phyloP scores from a whole-genome alignment of 2,888 invertebrate species.

The Emesis russula region DNA sequence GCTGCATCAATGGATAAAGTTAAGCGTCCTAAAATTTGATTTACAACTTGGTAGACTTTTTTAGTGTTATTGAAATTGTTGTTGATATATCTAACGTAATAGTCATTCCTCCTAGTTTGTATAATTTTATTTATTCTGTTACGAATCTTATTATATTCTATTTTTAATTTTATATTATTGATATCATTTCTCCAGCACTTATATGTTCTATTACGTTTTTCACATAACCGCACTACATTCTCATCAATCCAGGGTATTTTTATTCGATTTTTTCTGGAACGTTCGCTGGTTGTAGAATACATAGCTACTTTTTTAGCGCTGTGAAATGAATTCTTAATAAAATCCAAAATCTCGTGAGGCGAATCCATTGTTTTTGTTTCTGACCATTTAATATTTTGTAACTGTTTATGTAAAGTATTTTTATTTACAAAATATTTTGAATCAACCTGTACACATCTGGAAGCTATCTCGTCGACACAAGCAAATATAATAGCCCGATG shows the following conservation, averaged over 20 bases:
- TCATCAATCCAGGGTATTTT: no score
- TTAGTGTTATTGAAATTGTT: neutral
- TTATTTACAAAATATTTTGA: no score
- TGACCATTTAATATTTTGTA: no score
- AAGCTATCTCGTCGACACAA: neutral
- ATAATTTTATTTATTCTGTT: neutral
- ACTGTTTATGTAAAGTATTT: no score
- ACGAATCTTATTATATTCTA: neutral
- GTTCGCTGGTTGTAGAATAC: no score
- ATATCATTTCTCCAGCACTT: neutral
- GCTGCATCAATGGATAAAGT: neutral
- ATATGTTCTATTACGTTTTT: neutral
- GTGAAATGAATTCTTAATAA: no score
- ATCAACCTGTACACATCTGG: no score
- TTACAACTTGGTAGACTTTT: neutral
- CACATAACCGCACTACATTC: neutral
- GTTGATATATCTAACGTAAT: neutral
- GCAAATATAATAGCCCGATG: slow-evolving; percentile 44
- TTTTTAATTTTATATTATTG: neutral
- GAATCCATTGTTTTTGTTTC: no score
- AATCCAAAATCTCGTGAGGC: no score
- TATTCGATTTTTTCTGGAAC: no score
- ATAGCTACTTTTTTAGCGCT: no score
- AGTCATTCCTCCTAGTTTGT: neutral
- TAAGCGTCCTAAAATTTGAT: neutral